These are phyloP conservation scores for Gallinago solitaria DNA, from an alignment of 2,797 vertebrate species.

Conservation along the genomic window DNA sequence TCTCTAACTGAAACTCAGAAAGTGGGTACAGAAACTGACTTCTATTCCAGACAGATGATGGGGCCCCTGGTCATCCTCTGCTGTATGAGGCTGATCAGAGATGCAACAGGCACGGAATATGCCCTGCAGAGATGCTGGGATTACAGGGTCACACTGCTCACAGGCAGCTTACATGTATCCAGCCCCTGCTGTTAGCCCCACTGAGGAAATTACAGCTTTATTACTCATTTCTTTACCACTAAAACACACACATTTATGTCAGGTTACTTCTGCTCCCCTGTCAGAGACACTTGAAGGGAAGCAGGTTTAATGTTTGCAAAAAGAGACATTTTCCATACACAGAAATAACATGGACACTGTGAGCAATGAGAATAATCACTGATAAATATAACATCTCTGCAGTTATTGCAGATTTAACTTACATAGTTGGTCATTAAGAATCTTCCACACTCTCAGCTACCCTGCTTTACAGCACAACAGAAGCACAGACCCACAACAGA, in stretches of 20 bases:
- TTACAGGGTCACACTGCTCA: not conserved
- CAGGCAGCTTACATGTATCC: not conserved
- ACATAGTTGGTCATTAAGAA: not conserved
- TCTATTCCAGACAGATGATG: not conserved
- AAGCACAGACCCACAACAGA: not conserved
- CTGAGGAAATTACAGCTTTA: not conserved
- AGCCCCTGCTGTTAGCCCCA: not conserved
- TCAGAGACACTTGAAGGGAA: not conserved
- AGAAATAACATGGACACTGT: fast-evolving
- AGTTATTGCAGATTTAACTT: not conserved
- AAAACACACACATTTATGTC: not conserved
- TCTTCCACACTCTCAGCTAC: not conserved
- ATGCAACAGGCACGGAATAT: not conserved
- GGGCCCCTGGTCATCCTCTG: not conserved
- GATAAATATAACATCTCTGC: not conserved
- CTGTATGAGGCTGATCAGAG: not conserved
- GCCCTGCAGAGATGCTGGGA: not conserved
- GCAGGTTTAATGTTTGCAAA: not conserved
- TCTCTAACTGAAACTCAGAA: not conserved
- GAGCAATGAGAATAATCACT: not conserved
- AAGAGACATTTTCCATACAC: not conserved
- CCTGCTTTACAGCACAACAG: not conserved
- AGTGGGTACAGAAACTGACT: not conserved
- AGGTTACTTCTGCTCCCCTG: not conserved
- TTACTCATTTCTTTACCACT: not conserved